Conservation (phyloP, 2,113 vertebrate genomes). For the Phylloscopus trochiloides region DNA sequence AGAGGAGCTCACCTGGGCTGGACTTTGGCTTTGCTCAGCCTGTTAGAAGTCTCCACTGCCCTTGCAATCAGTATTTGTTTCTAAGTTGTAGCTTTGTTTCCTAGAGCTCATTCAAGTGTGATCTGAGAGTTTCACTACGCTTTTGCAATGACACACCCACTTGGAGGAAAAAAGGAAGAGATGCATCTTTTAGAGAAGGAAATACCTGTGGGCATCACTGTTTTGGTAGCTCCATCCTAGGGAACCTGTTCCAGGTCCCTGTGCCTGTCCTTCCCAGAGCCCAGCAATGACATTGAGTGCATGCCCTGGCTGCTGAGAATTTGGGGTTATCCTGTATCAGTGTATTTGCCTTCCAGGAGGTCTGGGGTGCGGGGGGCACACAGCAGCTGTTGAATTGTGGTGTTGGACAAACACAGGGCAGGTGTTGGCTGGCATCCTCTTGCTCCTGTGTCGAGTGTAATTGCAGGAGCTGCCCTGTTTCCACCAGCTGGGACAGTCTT, state of each 20-base stretch:
- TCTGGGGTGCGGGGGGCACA: rapidly evolving
- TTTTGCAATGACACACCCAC: neutral
- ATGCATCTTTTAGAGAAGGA: neutral
- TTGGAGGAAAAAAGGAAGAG: neutral
- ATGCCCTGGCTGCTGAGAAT: neutral
- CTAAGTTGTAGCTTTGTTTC: neutral
- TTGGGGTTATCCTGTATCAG: neutral
- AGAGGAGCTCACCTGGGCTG: neutral
- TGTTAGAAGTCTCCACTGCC: neutral
- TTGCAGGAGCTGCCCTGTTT: neutral
- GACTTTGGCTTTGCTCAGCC: neutral
- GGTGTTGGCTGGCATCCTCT: neutral
- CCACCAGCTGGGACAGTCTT: neutral
- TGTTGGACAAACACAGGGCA: conserved; percentile 1
- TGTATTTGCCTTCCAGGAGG: neutral
- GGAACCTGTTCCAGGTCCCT: neutral
- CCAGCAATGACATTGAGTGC: rapidly evolving
- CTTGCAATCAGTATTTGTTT: neutral
- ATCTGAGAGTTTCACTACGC: neutral
- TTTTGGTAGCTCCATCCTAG: neutral
- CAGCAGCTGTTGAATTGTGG: conserved; percentile 3
- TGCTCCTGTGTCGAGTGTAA: neutral
- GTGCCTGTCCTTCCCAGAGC: neutral
- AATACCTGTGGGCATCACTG: neutral
- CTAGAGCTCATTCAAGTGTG: neutral